These are phyloP conservation scores for Drosophila navojoa DNA, from an alignment of 1,140 invertebrate genomes.

Conservation along the genomic window DNA sequence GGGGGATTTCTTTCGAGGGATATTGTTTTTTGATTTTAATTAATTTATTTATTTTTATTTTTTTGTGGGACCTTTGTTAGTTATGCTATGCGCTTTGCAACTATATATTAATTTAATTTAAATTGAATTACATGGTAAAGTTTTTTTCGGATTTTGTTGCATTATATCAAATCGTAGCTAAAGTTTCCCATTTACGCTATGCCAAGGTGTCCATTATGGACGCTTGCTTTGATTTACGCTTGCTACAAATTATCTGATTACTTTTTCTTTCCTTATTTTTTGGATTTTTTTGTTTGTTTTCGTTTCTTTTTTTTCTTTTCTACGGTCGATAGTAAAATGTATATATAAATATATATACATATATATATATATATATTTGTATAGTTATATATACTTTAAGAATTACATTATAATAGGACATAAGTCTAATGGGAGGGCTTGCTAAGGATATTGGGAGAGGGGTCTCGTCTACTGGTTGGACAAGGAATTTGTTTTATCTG, in stretches of 20 bases:
- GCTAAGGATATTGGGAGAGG: constrained; percentile 24
- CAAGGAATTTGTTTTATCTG: constrained; percentile 15
- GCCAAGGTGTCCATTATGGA: constrained; percentile 10
- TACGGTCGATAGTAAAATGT: constrained; percentile 81
- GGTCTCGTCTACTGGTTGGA: constrained; percentile 12
- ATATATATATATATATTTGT: constrained; percentile 48
- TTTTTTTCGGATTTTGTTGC: constrained; percentile 52
- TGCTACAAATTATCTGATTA: constrained; percentile 56
- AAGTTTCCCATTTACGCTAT: constrained; percentile 64
- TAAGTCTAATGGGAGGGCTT: constrained; percentile 70
- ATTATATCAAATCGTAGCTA: constrained; percentile 72
- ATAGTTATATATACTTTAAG: constrained; percentile 79
- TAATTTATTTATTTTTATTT: not conserved
- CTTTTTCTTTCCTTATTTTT: constrained; percentile 32
- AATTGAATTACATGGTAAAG: constrained; percentile 75
- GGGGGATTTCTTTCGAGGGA: not conserved
- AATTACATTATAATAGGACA: constrained; percentile 80
- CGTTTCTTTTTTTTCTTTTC: constrained; percentile 48
- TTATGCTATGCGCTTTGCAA: constrained; percentile 78
- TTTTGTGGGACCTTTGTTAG: constrained; percentile 43
- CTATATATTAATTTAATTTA: constrained; percentile 82
- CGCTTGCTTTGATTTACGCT: constrained; percentile 77
- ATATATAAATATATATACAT: constrained; percentile 70
- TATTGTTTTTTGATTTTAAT: not conserved
- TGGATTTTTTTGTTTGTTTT: constrained; percentile 40